Percentiles rank a stretch among this genome's conserved stretches.
These are phyloP conservation scores for Metaphire vulgaris DNA, from an alignment of 1,140 invertebrate species.

Conservation along the genomic window DNA sequence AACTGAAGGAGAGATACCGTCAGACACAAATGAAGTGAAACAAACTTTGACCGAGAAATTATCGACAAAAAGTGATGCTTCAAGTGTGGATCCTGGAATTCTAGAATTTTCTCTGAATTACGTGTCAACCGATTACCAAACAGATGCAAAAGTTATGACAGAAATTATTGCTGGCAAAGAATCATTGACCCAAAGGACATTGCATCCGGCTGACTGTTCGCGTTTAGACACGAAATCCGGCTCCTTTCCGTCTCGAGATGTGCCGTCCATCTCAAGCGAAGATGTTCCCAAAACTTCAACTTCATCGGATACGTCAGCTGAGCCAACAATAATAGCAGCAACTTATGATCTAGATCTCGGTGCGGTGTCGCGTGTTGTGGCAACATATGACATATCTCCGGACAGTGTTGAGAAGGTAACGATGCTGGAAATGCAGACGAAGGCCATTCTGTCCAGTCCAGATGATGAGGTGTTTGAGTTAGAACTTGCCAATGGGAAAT, in stretches of 20 bases:
- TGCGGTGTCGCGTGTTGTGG: slow-evolving; percentile 46
- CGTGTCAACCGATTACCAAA: not conserved
- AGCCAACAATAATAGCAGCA: slow-evolving; percentile 48
- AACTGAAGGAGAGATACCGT: too few relatives aligned
- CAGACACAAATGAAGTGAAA: too few relatives aligned
- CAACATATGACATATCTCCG: slow-evolving; percentile 48
- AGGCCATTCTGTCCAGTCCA: slow-evolving; percentile 48
- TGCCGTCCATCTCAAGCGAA: slow-evolving; percentile 41
- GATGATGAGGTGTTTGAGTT: slow-evolving; percentile 50
- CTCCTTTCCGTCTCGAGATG: not conserved
- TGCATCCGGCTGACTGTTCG: not conserved
- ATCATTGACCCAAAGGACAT: not conserved
- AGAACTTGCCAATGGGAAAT: too few relatives aligned
- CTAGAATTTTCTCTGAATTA: too few relatives aligned
- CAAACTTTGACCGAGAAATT: too few relatives aligned
- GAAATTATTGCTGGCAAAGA: not conserved
- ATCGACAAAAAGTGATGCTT: too few relatives aligned
- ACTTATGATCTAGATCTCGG: slow-evolving; percentile 51
- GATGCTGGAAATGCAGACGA: slow-evolving; percentile 36
- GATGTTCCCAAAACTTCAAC: slow-evolving; percentile 44
- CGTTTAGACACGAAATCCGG: not conserved
- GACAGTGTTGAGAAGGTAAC: slow-evolving; percentile 47
- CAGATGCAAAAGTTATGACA: not conserved
- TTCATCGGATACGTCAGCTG: slow-evolving; percentile 45
- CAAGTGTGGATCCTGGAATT: too few relatives aligned